Conservation (phyloP, 1,140 invertebrate species). For the Archivesica marissinica region DNA sequence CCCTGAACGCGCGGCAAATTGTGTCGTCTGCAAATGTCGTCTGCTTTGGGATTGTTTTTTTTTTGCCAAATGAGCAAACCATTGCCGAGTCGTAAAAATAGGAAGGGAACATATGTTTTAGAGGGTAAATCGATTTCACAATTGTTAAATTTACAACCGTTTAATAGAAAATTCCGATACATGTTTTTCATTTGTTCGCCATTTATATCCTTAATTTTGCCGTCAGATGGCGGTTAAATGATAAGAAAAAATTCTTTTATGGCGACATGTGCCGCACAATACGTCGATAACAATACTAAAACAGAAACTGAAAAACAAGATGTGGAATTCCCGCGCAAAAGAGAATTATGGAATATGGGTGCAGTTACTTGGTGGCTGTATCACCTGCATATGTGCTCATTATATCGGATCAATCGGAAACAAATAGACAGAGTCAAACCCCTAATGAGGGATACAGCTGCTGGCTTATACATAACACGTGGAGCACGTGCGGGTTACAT, state of each 20-base stretch:
- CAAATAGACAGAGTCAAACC: slow-evolving; percentile 35
- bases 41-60: slow-evolving; percentile 2
- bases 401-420: slow-evolving; percentile 50
- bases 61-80: slow-evolving; percentile 13
- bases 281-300: slow-evolving; percentile 18
- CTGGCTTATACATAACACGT: slow-evolving; percentile 37
- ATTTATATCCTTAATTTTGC: slow-evolving; percentile 14
- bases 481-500: slow-evolving; percentile 42
- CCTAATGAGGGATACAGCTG: slow-evolving; percentile 59
- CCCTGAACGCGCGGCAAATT: slow-evolving; percentile 25
- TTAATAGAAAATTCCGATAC: slow-evolving; percentile 45
- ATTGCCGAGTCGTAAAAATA: slow-evolving; percentile 13
- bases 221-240: slow-evolving; percentile 27
- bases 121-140: slow-evolving; percentile 11
- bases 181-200: slow-evolving; percentile 29
- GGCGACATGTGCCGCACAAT: slow-evolving; percentile 11
- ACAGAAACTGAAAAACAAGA: slow-evolving; percentile 10
- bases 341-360: slow-evolving; percentile 10
- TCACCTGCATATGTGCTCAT: slow-evolving; percentile 53
- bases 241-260: slow-evolving; percentile 31
- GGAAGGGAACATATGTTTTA: slow-evolving; percentile 25
- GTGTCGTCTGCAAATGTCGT: slow-evolving; percentile 29
- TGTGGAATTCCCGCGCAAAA: slow-evolving; percentile 51
- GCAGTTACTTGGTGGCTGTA: background rate
- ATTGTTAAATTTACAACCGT: slow-evolving; percentile 26